A percentile compares a stretch with the other conserved stretches of the same genome.
These are phyloP conservation scores for Silurus lanzhouensis DNA, from an alignment of 2,797 vertebrate genomes.

Conservation along the genomic window DNA sequence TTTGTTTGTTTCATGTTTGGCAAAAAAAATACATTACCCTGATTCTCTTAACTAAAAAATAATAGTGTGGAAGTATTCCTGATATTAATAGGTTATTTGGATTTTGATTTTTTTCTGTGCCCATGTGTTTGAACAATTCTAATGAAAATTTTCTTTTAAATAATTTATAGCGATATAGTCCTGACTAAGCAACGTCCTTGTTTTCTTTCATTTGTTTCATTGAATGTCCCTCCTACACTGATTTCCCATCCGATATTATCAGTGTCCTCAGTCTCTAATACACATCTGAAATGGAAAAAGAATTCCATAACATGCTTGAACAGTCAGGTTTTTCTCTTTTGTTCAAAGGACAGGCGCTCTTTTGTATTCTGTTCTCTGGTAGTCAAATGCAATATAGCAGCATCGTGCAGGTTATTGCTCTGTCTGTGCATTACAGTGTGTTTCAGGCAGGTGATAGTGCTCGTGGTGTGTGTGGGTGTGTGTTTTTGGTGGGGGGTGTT, in stretches of 20 bases:
- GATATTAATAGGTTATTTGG: not conserved
- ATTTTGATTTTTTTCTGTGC: not conserved
- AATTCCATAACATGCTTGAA: conserved; percentile 45
- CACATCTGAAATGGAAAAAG: conserved; percentile 14
- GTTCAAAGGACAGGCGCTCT: not conserved
- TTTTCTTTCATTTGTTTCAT: conserved; percentile 2
- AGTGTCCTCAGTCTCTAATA: not conserved
- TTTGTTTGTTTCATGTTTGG: not conserved
- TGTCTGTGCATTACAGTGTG: conserved; percentile 28
- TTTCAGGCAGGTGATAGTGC: conserved; percentile 14
- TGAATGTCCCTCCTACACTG: not conserved
- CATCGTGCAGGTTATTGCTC: conserved; percentile 25
- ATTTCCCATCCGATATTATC: not conserved
- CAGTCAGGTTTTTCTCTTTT: conserved; percentile 25
- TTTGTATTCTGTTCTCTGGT: conserved; percentile 1
- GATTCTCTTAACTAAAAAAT: not conserved
- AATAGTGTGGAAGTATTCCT: not conserved
- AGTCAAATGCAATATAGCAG: conserved; percentile 10
- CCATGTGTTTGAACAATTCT: not conserved
- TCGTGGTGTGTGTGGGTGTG: not conserved
- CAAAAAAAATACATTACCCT: not conserved
- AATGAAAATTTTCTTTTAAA: not conserved
- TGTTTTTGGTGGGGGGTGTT: conserved; percentile 39
- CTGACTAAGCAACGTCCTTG: conserved; percentile 11
- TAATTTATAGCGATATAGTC: not conserved